A percentile compares a stretch with the other conserved stretches of the same genome.
Conservation (phyloP, 2,113 vertebrate genomes). For the Etheostoma cragini region DNA sequence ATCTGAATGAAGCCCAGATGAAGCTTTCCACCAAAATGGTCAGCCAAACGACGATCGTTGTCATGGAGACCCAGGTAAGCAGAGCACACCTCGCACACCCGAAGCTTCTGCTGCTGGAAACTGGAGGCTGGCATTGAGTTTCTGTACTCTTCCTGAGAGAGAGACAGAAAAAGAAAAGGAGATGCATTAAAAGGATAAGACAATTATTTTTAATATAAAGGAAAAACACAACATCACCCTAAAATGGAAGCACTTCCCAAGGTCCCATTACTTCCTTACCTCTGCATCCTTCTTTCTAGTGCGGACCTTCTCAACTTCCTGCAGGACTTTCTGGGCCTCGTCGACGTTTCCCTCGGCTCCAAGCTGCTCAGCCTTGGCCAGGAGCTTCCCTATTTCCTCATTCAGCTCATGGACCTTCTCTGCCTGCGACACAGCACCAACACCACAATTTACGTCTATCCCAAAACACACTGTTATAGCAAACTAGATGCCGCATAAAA, state of each 20-base stretch:
- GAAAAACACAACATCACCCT: rapidly evolving
- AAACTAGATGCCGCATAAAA: not conserved
- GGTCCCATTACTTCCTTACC: constrained; percentile 78
- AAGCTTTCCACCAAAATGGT: constrained; percentile 98
- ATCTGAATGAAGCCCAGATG: constrained; percentile 99
- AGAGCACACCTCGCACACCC: constrained; percentile 97
- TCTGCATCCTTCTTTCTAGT: constrained; percentile 97
- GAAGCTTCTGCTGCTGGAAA: constrained; percentile 98
- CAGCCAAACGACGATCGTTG: constrained; percentile 97
- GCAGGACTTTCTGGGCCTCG: constrained; percentile 96
- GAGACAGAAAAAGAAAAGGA: not conserved
- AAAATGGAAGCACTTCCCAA: rapidly evolving
- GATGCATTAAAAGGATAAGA: not conserved
- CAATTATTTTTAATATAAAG: too few relatives aligned
- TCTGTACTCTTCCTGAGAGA: constrained; percentile 93
- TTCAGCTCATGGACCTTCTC: constrained; percentile 99
- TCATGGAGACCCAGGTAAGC: constrained; percentile 98
- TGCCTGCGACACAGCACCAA: constrained; percentile 83
- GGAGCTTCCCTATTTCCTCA: constrained; percentile 97
- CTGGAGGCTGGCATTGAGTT: constrained; percentile 99
- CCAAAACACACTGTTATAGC: not conserved
- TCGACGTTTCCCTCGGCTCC: constrained; percentile 98
- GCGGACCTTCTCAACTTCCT: constrained; percentile 98
- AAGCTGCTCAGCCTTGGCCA: constrained; percentile 97
- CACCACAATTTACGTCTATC: not conserved